Base-by-base conservation (phyloP, 2,888 invertebrate genomes). In the Agrochola lychnidis region DNA sequence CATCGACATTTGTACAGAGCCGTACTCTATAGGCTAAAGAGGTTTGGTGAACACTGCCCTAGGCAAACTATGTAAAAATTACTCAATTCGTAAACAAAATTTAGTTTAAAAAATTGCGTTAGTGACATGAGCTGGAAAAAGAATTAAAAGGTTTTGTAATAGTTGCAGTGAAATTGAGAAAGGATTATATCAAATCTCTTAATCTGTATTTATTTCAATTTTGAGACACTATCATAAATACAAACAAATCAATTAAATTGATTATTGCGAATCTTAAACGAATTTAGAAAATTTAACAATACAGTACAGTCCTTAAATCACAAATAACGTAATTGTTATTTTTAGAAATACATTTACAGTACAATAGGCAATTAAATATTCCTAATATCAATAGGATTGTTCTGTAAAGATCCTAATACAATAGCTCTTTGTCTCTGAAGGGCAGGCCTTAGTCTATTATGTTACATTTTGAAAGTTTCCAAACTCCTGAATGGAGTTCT, bases 401-500 rank as follows among this genome's bases (percentile, higher is more conserved):
- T 89, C 79, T 81, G 76, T 83, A 89, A 86, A 84, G 85, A 83
- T 84, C 79, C 76, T 74, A 51, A 79, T 77, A 91, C 92, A 92
- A 94, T 93, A 88, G 91, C 81, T 85, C 93, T 91, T 95, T 95
- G 94, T 95, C 89, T 91, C 84, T 80, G 75, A 75, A 69, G 77
- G 75, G 73, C 69, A 85, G 77, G 83, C 78, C 79, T 79, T 85
- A 92, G 92, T 93, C 93, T 91, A 94, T 94, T 94, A 94, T 85
- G 90, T 90, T 91, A 91, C 92, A 93, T 93, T 93, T 90, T 88
- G 81, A 85, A 94, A 95, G 92, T 95, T 93, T 78, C 87, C 79
- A 91, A 94, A 93, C 94, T 91, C 89, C 90, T 92, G 91, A 94
- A 95, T 94, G 89, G 93, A 93, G 91, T 92, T 93, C 91, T 91